Conservation (phyloP, 2,113 vertebrate genomes). For the Acrocephalus kingi region DNA sequence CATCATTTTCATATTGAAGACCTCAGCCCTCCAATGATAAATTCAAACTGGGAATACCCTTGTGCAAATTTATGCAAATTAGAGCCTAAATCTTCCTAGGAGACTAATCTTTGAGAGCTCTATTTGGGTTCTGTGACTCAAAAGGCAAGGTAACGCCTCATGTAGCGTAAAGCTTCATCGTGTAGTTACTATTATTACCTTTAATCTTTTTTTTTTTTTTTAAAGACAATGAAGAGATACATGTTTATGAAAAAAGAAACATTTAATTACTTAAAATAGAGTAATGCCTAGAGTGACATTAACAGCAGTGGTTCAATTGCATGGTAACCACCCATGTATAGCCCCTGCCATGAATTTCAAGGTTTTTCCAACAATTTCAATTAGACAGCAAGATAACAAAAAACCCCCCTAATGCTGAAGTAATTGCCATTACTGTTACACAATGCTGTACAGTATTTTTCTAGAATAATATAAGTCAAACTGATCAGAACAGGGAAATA, state of each 20-base stretch:
- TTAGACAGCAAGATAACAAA: neutral
- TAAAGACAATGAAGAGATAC: neutral
- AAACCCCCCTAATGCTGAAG: neutral
- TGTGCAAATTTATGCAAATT: neutral
- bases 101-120: neutral
- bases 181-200: neutral
- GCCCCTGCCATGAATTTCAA: neutral
- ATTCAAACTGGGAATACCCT: neutral
- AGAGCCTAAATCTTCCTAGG: neutral
- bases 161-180: neutral
- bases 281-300: neutral
- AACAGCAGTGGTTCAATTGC: neutral
- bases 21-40: neutral
- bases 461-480: neutral
- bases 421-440: neutral
- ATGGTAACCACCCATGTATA: neutral
- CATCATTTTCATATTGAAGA: neutral
- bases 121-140: neutral
- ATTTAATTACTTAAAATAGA: neutral
- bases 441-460: neutral
- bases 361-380: neutral
- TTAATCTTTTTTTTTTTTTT: neutral
- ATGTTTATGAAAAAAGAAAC: neutral
- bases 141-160: neutral
- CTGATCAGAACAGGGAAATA: neutral